Conservation (phyloP, 2,888 invertebrate species). For the Toxonevra muliebris region DNA sequence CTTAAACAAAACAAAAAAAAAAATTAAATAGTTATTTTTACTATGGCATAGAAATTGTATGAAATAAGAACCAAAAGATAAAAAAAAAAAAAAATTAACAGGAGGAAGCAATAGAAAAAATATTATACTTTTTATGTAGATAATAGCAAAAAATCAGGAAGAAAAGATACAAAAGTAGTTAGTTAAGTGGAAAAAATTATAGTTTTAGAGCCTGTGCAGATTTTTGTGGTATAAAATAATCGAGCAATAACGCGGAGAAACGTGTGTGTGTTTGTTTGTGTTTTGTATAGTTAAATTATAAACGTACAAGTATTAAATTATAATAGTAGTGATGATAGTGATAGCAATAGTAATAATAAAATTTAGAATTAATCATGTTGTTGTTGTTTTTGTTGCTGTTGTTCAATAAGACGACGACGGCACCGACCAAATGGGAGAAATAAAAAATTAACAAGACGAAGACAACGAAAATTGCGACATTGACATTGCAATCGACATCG, state of each 20-base stretch:
- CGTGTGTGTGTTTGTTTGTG: constrained; percentile 23
- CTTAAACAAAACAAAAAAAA: constrained; percentile 8
- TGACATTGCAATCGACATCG: no score
- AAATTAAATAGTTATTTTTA: constrained; percentile 7
- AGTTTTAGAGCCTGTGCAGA: not conserved
- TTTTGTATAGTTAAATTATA: constrained; percentile 13
- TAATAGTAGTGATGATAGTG: constrained; percentile 27
- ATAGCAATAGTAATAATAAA: constrained; percentile 33
- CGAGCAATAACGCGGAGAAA: not conserved
- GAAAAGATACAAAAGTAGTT: no score
- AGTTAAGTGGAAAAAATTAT: not conserved
- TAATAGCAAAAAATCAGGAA: not conserved
- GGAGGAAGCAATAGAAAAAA: constrained; percentile 11
- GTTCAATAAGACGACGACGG: no score
- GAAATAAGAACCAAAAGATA: not conserved
- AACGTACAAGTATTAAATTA: constrained; percentile 25
- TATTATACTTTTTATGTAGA: not conserved
- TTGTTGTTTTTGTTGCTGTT: no score
- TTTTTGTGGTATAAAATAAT: constrained; percentile 1
- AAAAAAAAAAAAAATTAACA: constrained; percentile 6
- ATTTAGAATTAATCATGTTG: constrained; percentile 39
- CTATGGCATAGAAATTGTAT: constrained; percentile 9
- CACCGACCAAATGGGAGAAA: not conserved
- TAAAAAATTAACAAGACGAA: constrained; percentile 8
- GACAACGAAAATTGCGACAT: no score